Base-by-base conservation (phyloP, 2,888 invertebrate genomes). In the Campoplex capitator region DNA sequence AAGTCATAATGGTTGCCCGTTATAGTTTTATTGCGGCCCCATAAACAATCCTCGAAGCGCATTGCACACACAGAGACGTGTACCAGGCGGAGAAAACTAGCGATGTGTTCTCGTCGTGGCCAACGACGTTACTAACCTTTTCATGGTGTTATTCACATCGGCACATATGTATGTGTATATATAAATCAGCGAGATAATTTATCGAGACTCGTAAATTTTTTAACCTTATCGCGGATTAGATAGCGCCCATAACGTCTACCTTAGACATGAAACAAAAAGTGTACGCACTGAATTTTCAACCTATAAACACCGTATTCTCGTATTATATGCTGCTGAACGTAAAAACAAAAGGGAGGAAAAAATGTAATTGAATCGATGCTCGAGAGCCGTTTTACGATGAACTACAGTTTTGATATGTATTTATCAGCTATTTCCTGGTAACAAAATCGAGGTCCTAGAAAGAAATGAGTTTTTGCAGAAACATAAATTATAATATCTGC, bases 141-240 rank as follows among this genome's bases (percentile, higher is more conserved):
- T 65, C 86, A 88, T 84, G 89, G 82, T 77, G 88, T 42, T 83
- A 79, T 76, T 28, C 28, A 18, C 35, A 38, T 32, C 13, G 1
- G 13, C 28, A 32, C 16, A 23, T 56, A 62, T 75, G 16, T 45
- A 67, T 73, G 28, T 62, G 51, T 76, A 35, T 65, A 35, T 65
- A 75, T 88, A 90, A 81, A 88, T 81, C 79, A 83, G 87, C 77
- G 84, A 68, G 80, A 87, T 92, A 92, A 93, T 93, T 93, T 93
- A 93, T 90, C 86, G 91, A 86, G 80, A 89, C 90, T 91, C 92
- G 90, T 93, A 93, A 93, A 93, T 93, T 92, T 92, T 71, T 93
- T 91, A 88, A 91, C 92, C 91, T 92, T 92, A 92, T 91, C 89
- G 90, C 88, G 91, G 90, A 91, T 92, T 91, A 92, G 92, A 93